phyloP scores from a whole-genome alignment of 2,113 vertebrate species.

The Trematocara marginatum region DNA sequence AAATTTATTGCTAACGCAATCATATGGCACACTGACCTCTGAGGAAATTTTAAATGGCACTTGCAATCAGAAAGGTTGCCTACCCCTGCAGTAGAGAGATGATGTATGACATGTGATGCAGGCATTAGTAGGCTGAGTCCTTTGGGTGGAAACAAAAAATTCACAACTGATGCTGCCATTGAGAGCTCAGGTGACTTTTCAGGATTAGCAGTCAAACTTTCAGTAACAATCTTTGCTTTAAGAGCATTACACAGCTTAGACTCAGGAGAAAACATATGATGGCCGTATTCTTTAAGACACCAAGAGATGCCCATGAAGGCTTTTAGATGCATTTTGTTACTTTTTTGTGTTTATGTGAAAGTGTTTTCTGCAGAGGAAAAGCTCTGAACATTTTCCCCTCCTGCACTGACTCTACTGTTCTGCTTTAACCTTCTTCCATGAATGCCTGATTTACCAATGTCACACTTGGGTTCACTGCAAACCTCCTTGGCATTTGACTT shows the following conservation, averaged over 20 bases:
- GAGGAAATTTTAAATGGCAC: no score
- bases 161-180: not conserved
- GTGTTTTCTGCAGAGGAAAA: not conserved
- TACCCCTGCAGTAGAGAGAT: not conserved
- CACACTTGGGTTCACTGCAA: slow-evolving; percentile 14
- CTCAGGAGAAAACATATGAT: not conserved
- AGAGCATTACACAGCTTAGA: not conserved
- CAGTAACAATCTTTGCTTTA: not conserved
- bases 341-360: not conserved
- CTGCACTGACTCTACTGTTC: not conserved
- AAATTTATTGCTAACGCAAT: no score
- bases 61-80: no score
- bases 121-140: not conserved
- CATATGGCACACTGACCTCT: no score
- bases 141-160: not conserved
- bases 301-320: not conserved
- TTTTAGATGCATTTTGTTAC: not conserved
- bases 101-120: not conserved
- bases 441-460: slow-evolving; percentile 9
- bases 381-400: not conserved
- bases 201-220: not conserved
- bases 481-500: not conserved
- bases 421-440: not conserved
- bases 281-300: not conserved
- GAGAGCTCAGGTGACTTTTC: not conserved